A percentile compares a stretch with the other conserved stretches of the same genome.
Evolutionary conservation across 2,113 vertebrate genomes (phyloP).

Genomic region (Caranx melampygus): DNA sequence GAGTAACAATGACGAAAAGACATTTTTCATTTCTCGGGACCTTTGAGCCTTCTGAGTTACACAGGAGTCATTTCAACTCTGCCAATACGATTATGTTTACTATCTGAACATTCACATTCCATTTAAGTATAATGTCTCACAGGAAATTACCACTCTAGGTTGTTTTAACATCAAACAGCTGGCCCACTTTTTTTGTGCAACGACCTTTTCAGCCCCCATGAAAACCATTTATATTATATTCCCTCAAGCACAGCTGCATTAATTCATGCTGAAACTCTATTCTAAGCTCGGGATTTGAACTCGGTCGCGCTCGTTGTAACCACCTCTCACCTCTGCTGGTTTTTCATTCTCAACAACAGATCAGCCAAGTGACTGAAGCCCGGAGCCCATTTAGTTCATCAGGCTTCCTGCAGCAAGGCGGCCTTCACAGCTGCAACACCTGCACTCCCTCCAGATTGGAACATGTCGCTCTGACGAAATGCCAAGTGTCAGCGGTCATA

Average conservation of each 20-base stretch:
- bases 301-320: conserved; percentile 29
- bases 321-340: conserved; percentile 54
- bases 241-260: conserved; percentile 65
- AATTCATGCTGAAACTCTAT: conserved; percentile 70
- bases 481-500: conserved; percentile 59
- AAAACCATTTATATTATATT: conserved; percentile 73
- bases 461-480: conserved; percentile 48
- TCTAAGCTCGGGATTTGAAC: conserved; percentile 66
- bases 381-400: conserved; percentile 54
- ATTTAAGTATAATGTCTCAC: conserved; percentile 51
- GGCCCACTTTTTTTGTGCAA: conserved; percentile 57
- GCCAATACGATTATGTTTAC: conserved; percentile 59
- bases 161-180: conserved; percentile 60
- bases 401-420: conserved; percentile 11
- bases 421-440: conserved; percentile 29
- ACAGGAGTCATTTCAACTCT: conserved; percentile 56
- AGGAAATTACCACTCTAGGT: conserved; percentile 67
- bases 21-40: conserved; percentile 55
- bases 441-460: conserved; percentile 37
- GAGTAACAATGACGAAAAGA: conserved; percentile 16
- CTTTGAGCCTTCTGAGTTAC: conserved; percentile 56
- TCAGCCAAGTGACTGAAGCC: conserved; percentile 46
- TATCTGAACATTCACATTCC: conserved; percentile 47
- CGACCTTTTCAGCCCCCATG: conserved; percentile 76
- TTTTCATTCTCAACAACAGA: conserved; percentile 49